phyloP scores from a whole-genome alignment of 1,140 invertebrate genomes.

The Drosophila setifemur region DNA sequence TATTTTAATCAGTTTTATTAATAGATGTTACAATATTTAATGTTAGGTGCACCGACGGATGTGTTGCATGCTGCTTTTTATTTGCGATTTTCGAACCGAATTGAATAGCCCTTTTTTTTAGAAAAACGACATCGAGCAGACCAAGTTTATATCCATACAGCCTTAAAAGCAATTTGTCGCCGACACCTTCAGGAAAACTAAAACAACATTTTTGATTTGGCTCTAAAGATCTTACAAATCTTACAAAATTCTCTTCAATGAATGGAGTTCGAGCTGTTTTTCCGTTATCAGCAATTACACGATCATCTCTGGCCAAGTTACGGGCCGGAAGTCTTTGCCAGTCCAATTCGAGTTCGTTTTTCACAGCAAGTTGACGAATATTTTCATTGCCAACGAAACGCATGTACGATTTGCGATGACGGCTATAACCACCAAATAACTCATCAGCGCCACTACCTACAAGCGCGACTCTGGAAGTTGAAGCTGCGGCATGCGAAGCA shows the following conservation, averaged over 20 bases:
- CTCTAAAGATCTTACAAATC: conserved; percentile 88
- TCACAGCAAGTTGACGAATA: conserved; percentile 82
- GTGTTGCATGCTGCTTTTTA: conserved; percentile 93
- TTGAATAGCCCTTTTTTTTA: conserved; percentile 97
- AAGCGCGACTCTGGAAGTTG: conserved; percentile 69
- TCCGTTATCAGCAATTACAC: conserved; percentile 91
- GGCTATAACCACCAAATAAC: conserved; percentile 96
- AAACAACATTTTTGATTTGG: conserved; percentile 90
- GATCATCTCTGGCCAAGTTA: conserved; percentile 97
- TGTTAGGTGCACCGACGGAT: conserved; percentile 84
- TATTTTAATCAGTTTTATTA: not conserved
- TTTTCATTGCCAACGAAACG: conserved; percentile 83
- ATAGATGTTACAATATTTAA: not conserved
- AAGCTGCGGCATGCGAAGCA: conserved; percentile 90
- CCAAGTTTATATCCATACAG: conserved; percentile 90
- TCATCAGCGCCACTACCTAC: conserved; percentile 97
- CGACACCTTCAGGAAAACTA: conserved; percentile 88
- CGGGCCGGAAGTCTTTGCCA: conserved; percentile 93
- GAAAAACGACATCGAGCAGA: conserved; percentile 85
- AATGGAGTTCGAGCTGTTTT: conserved; percentile 94
- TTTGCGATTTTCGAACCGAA: conserved; percentile 99
- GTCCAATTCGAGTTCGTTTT: conserved; percentile 89
- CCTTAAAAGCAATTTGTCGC: conserved; percentile 96
- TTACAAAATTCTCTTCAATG: conserved; percentile 94
- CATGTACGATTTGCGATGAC: conserved; percentile 90